Base-by-base conservation (phyloP, 1,140 invertebrate species). In the Samia ricini region DNA sequence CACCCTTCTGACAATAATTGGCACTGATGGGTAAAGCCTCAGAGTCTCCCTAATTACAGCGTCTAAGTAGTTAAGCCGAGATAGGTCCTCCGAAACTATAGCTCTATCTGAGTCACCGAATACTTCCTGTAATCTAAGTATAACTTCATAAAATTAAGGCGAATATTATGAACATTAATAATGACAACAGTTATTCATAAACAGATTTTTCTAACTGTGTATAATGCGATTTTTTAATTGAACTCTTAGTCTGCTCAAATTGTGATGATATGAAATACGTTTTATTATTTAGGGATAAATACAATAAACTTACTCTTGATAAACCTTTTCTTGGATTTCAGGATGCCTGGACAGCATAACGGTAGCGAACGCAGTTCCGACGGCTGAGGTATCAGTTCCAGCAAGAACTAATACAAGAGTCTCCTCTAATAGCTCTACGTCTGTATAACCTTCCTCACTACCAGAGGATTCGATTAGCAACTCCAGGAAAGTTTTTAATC, bases 1-100 rank as follows among this genome's bases (percentile, higher is more conserved):
- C 7, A 64, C 49, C 24, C 71, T 55, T 60, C 91, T 76, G 6
- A 90, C 90, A 23, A 94, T 83, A 19, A 93, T 66, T 10, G 94
- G 93, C 2, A 91, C 93, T 4, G 93, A 85, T 0, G 94, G 94
- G 74, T 92, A 94, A 5, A 94, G 62, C 55, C 93, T 74, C 55
- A 94, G 69, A 0, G 92, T 91, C 82, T 95, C 94, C 71, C 94
- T 94, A 10, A 95, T 89, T 12, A 92, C 91, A 22, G 91, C 85
- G 68, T 94, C 94, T 50, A 94, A 65, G 72, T 94, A 95, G 59
- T 91, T 89, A 66, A 95, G 79, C 26, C 90, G 79, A 12, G 83
- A 72, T 15, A 95, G 64, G 68, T 94, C 93, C 8, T 93, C 91
- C 4, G 63, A 50, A 18, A 54, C 51, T n/a, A 80, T 55, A 5